A percentile compares a stretch with the other conserved stretches of the same genome.
These are phyloP conservation scores for Smittia aterrima DNA, from an alignment of 2,888 invertebrate genomes.

Conservation along the genomic window DNA sequence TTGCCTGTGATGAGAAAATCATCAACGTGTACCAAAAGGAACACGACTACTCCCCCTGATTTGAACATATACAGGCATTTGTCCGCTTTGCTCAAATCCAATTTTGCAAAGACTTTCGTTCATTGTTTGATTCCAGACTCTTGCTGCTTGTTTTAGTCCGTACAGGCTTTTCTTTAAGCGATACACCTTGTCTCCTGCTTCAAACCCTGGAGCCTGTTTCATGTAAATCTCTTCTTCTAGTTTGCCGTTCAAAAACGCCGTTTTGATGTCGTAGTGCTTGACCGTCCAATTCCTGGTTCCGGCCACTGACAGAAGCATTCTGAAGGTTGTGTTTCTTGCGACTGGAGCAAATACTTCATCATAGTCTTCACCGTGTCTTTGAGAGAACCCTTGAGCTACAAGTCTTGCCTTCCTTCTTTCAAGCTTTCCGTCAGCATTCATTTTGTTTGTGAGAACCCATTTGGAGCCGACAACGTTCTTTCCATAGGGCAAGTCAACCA, in stretches of 20 bases:
- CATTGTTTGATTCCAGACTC: conserved; percentile 19
- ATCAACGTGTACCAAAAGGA: too few relatives aligned
- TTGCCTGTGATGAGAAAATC: too few relatives aligned
- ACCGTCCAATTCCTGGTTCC: conserved; percentile 42
- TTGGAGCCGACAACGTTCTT: conserved; percentile 44
- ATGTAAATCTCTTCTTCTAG: conserved; percentile 44
- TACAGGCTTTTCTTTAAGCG: conserved; percentile 44
- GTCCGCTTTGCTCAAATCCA: too few relatives aligned
- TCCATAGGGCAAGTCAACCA: conserved; percentile 43
- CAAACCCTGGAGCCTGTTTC: conserved; percentile 43
- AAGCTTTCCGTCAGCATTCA: conserved; percentile 44
- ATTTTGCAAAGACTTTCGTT: too few relatives aligned
- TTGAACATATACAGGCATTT: too few relatives aligned
- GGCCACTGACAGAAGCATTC: neutral
- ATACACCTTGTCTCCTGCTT: conserved; percentile 43
- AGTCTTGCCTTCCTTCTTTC: conserved; percentile 46
- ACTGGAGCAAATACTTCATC: conserved; percentile 48
- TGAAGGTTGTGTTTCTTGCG: conserved; percentile 42
- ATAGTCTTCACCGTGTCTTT: conserved; percentile 46
- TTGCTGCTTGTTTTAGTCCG: conserved; percentile 45
- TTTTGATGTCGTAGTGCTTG: conserved; percentile 44
- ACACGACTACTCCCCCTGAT: too few relatives aligned
- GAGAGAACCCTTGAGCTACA: conserved; percentile 46
- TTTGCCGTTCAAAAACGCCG: conserved; percentile 44
- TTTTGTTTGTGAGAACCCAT: conserved; percentile 46